Conservation (phyloP, 2,797 vertebrate species). For the Hypotaenidia okinawae region DNA sequence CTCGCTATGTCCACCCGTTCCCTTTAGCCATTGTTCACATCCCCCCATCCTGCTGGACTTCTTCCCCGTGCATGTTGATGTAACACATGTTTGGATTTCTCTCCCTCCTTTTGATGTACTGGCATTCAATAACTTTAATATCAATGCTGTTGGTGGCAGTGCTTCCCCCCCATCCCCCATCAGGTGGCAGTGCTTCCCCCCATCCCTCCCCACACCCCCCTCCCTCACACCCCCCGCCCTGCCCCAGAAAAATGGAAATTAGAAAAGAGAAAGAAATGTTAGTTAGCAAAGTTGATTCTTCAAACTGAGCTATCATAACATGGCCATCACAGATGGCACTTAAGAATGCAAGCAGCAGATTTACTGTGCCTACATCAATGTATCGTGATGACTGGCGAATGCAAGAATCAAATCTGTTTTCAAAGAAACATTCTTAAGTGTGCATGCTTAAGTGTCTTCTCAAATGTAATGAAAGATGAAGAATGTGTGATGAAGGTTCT, state of each 20-base stretch:
- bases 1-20: neutral
- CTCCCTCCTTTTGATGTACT: neutral
- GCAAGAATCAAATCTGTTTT: neutral
- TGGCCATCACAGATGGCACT: neutral
- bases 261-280: neutral
- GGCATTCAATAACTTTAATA: neutral
- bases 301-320: neutral
- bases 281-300: neutral
- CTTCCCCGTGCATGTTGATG: neutral
- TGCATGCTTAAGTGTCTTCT: neutral
- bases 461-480: neutral
- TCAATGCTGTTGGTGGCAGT: neutral
- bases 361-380: neutral
- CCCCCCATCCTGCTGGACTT: neutral
- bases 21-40: neutral
- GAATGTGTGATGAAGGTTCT: neutral
- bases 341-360: neutral
- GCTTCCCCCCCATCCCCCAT: neutral
- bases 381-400: neutral
- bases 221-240: neutral
- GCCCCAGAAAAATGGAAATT: neutral
- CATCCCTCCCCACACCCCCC: neutral
- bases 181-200: neutral
- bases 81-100: neutral
- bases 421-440: neutral